Conservation (phyloP, 1,140 invertebrate species). For the Ooceraea biroi region DNA sequence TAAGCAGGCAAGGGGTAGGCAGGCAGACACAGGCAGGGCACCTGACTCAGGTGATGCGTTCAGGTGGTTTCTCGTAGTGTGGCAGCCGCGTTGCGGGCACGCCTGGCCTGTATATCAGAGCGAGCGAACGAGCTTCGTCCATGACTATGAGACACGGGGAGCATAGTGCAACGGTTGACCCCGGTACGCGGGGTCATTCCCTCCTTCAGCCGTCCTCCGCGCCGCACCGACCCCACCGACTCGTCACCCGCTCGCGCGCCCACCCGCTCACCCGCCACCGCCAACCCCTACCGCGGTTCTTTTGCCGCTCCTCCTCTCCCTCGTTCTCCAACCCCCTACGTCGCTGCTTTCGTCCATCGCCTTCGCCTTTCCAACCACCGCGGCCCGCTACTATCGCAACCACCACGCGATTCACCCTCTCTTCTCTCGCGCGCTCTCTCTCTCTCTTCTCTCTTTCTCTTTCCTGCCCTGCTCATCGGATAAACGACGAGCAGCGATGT, state of each 20-base stretch:
- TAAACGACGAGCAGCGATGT: constrained; percentile 67
- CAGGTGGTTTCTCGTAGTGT: constrained; percentile 63
- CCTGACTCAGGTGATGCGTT: constrained; percentile 46
- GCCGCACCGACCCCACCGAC: constrained; percentile 66
- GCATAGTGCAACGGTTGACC: constrained; percentile 81
- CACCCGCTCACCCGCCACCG: not conserved
- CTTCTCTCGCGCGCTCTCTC: constrained; percentile 12
- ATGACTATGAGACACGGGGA: constrained; percentile 69
- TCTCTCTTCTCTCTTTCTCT: constrained; percentile 29
- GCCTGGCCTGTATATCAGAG: constrained; percentile 61
- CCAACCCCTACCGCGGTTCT: constrained; percentile 53
- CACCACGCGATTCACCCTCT: constrained; percentile 61
- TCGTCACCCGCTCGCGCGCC: constrained; percentile 50
- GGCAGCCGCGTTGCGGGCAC: too few relatives aligned
- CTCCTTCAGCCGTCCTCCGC: constrained; percentile 75
- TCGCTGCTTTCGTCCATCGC: constrained; percentile 35
- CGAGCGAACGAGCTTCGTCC: constrained; percentile 42
- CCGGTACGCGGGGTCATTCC: constrained; percentile 81
- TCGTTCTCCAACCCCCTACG: constrained; percentile 50
- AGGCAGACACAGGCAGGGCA: constrained; percentile 1
- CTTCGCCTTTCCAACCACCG: constrained; percentile 51
- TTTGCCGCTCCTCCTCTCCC: constrained; percentile 26
- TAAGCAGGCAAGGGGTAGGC: not conserved
- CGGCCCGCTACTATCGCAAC: constrained; percentile 65
- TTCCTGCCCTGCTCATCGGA: constrained; percentile 50